Conservation (phyloP, 2,797 vertebrate genomes). For the Tauraco hartlaubi region DNA sequence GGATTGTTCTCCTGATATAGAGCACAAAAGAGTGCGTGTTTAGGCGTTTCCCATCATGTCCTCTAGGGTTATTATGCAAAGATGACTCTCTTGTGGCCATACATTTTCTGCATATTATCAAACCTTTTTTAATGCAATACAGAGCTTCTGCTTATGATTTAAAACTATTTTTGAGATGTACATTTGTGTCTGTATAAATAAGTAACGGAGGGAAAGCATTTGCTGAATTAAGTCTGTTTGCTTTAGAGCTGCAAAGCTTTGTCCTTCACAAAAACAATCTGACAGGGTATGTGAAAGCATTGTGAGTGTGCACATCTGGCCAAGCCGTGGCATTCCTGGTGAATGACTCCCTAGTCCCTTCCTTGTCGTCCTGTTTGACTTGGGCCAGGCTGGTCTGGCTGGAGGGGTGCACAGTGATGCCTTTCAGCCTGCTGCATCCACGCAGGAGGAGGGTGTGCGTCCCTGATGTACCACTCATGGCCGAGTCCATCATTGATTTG, state of each 20-base stretch:
- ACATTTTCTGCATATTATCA: not conserved
- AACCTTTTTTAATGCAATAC: not conserved
- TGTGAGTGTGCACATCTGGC: not conserved
- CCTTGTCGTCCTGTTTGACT: not conserved
- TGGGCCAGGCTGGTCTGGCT: not conserved
- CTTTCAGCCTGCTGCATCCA: not conserved
- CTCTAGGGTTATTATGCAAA: not conserved
- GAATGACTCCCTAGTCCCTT: not conserved
- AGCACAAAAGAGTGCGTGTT: not conserved
- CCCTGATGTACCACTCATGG: fast-evolving
- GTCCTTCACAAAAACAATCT: not conserved
- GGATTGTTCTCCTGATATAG: not conserved
- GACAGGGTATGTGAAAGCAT: not conserved
- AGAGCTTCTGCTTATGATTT: not conserved
- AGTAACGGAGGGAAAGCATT: not conserved
- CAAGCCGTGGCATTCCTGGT: not conserved
- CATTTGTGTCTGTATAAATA: not conserved
- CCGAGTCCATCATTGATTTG: not conserved
- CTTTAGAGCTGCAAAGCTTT: not conserved
- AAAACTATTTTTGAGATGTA: not conserved
- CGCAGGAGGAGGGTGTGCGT: not conserved
- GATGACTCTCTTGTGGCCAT: not conserved
- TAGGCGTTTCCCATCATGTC: fast-evolving
- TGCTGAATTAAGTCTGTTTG: not conserved
- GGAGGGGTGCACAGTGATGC: not conserved